Percentiles rank a stretch among this genome's conserved stretches.
Conservation (phyloP, 2,113 vertebrate species). For the Fregetta grallaria region DNA sequence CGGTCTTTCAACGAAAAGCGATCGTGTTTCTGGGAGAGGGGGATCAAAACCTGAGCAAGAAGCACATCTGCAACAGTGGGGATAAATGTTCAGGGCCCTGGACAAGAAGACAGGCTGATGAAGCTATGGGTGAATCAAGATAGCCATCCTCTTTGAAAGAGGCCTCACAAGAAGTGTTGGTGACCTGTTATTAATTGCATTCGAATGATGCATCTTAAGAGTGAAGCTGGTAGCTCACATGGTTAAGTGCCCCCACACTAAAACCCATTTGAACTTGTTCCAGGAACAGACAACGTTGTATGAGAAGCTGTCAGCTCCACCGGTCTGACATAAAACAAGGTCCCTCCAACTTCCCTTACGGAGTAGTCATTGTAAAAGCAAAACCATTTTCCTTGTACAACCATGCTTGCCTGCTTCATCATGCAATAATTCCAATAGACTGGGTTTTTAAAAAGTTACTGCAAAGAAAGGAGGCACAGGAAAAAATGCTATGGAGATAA, state of each 20-base stretch:
- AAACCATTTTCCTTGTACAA: neutral
- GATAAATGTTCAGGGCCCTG: neutral
- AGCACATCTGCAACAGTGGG: neutral
- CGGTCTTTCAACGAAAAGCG: neutral
- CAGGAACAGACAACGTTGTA: neutral
- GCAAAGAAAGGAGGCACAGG: neutral
- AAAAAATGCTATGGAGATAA: neutral
- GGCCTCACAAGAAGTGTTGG: neutral
- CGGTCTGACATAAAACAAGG: conserved; percentile 3
- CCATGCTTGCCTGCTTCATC: neutral
- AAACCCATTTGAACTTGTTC: neutral
- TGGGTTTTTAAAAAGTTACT: neutral
- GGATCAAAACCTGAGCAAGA: neutral
- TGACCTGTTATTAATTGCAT: neutral
- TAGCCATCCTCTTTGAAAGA: neutral
- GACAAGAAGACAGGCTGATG: neutral
- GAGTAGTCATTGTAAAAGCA: neutral
- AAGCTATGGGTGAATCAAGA: neutral
- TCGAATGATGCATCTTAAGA: neutral
- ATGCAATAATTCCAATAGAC: neutral
- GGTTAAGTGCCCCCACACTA: neutral
- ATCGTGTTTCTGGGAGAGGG: neutral
- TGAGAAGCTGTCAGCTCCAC: conserved; percentile 10
- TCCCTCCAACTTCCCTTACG: neutral
- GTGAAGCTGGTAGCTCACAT: neutral